Percentiles rank a stretch among this genome's conserved stretches.
These are phyloP conservation scores for Ptychobarbus kaznakovi DNA, from an alignment of 2,797 vertebrate species.

Conservation along the genomic window DNA sequence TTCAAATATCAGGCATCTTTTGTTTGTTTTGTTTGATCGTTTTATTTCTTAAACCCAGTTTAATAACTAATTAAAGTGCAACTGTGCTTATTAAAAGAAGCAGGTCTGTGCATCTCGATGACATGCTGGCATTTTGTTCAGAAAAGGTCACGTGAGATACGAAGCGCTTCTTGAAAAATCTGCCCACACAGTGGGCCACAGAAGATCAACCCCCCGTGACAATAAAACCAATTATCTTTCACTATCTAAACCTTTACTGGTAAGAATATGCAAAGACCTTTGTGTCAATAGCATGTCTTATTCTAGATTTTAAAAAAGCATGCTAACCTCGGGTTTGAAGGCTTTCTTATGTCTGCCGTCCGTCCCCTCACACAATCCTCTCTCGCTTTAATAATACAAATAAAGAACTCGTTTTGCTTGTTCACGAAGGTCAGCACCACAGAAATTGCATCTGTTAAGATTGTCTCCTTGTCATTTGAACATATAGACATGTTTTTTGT, in stretches of 20 bases:
- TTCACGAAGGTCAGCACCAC: slow-evolving; percentile 22
- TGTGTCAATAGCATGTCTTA: slow-evolving; percentile 21
- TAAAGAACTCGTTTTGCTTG: slow-evolving; percentile 11
- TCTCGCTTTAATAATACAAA: slow-evolving; percentile 18
- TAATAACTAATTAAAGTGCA: slow-evolving; percentile 31
- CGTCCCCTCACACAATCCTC: not conserved
- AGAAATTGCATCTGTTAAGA: not conserved
- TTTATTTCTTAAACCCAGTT: slow-evolving; percentile 10
- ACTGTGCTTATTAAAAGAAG: slow-evolving; percentile 2
- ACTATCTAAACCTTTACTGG: slow-evolving; percentile 35
- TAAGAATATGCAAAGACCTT: slow-evolving; percentile 34
- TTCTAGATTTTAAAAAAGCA: slow-evolving; percentile 3
- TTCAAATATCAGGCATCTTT: not conserved
- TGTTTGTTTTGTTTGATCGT: not conserved
- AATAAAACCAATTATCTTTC: slow-evolving; percentile 52
- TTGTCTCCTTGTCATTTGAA: slow-evolving; percentile 35
- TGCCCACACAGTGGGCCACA: slow-evolving; percentile 26
- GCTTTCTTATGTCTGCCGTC: not conserved
- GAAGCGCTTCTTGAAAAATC: slow-evolving; percentile 31
- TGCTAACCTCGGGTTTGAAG: not conserved
- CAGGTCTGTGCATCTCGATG: slow-evolving; percentile 5
- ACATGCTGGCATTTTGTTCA: slow-evolving; percentile 47
- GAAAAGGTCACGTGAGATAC: slow-evolving; percentile 41
- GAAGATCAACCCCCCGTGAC: slow-evolving; percentile 14
- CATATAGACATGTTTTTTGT: not conserved